Conservation (phyloP, 2,888 invertebrate genomes). For the Andrena haemorrhoa region DNA sequence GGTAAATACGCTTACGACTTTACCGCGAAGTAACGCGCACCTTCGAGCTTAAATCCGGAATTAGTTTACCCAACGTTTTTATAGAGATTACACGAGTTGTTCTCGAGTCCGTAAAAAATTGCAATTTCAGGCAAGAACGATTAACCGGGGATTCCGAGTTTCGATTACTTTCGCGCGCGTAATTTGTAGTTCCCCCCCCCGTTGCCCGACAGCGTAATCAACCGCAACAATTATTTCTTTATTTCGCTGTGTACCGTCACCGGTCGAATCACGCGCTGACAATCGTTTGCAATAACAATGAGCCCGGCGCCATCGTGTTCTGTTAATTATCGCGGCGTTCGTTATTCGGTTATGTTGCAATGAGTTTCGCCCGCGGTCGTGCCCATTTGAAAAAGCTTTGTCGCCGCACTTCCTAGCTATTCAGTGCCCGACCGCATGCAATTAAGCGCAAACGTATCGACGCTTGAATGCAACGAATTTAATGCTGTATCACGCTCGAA, state of each 20-base stretch:
- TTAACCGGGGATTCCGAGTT: slow-evolving; percentile 5
- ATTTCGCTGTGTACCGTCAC: slow-evolving; percentile 36
- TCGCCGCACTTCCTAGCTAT: slow-evolving; percentile 25
- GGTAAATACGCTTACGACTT: slow-evolving; percentile 18
- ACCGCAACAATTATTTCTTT: slow-evolving; percentile 65
- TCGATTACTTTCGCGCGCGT: not conserved
- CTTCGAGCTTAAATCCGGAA: not conserved
- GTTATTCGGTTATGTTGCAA: slow-evolving; percentile 56
- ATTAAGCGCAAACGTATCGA: slow-evolving; percentile 47
- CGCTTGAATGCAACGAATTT: slow-evolving; percentile 43
- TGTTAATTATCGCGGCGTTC: slow-evolving; percentile 62
- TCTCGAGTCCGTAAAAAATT: not conserved
- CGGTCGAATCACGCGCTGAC: slow-evolving; percentile 54
- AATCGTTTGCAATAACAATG: slow-evolving; percentile 64
- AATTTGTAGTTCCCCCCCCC: slow-evolving; percentile 16
- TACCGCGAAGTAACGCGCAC: not conserved
- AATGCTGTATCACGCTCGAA: slow-evolving; percentile 9
- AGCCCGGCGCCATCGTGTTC: slow-evolving; percentile 53
- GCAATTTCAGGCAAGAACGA: not conserved
- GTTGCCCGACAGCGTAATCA: slow-evolving; percentile 53
- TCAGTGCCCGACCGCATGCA: slow-evolving; percentile 22
- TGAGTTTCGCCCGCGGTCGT: slow-evolving; percentile 29
- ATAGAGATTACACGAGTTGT: not conserved
- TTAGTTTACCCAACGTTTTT: not conserved
- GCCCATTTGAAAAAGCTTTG: slow-evolving; percentile 50